Base-by-base conservation (phyloP, 2,797 vertebrate genomes). In the Sphenodon punctatus region DNA sequence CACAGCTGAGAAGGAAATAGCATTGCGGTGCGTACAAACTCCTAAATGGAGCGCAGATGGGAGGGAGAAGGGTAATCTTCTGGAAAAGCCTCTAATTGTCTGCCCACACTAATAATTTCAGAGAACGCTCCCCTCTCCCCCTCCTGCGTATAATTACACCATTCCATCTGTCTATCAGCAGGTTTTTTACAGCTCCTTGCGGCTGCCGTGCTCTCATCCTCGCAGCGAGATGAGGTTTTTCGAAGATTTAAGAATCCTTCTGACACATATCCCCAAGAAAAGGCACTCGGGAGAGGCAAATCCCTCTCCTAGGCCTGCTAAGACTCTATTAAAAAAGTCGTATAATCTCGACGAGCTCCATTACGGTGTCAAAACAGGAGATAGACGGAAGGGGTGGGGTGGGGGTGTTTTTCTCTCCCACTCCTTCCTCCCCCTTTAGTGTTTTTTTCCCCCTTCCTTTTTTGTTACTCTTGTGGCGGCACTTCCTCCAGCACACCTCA, bases 141-240 rank as follows among this genome's bases (percentile, higher is more conserved):
- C 94, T 95, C 90, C 94, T 92, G 85, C 79, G 95, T 96, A 91
- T 96, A 97, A 98, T 97, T 97, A 97, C 95, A 94, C 94, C 88
- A 92, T 96, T 97, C 96, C 95, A 96, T 94, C 96, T 96, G 97
- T 97, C 97, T 96, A 91, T 97, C 97, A 97, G 96, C 92, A 92
- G 95, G 93, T 93, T 94, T 94, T 92, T 93, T 86, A 90, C 94
- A 67, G 95, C 79, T 92, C 91, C 92, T 94, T 66, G 61, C 73
- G 61, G 91, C 94, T 87, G 89, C 88, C 78, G 2, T 48, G 60
- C 73, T 82, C 92, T 89, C 88, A 45, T 53, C 78, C 88, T 93
- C 34, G 1, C 36, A 65, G 88, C 75, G 70, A 92, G 79, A 72
- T 16, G 27, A 88, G 90, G 84, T 77, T 80, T 89, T 89, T 77